phyloP scores from a whole-genome alignment of 2,797 vertebrate species.

The Galaxias olidus region DNA sequence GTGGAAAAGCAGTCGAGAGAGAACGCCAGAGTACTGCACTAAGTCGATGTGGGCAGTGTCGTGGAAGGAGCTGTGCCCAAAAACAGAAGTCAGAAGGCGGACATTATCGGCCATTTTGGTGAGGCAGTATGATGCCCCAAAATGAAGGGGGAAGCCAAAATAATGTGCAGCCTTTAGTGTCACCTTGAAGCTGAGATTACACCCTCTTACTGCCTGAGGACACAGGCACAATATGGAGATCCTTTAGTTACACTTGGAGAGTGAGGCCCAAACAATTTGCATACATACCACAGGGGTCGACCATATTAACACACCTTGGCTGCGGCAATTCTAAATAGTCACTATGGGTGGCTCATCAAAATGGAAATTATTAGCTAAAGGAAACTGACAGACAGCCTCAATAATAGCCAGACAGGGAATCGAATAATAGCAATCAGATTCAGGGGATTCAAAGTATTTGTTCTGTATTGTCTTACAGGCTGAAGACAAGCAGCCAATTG shows the following conservation, averaged over 20 bases:
- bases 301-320: slow-evolving; percentile 64
- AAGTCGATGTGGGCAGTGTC: slow-evolving; percentile 71
- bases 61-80: slow-evolving; percentile 81
- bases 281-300: slow-evolving; percentile 66
- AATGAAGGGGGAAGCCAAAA: slow-evolving; percentile 89
- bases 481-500: slow-evolving; percentile 52
- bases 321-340: slow-evolving; percentile 63
- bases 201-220: slow-evolving; percentile 83
- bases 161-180: slow-evolving; percentile 90
- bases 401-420: slow-evolving; percentile 52
- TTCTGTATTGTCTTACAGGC: slow-evolving; percentile 49
- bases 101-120: slow-evolving; percentile 93
- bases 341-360: slow-evolving; percentile 70
- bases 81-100: slow-evolving; percentile 84
- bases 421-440: slow-evolving; percentile 58
- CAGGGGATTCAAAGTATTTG: slow-evolving; percentile 38
- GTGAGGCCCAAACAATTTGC: slow-evolving; percentile 65
- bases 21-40: slow-evolving; percentile 81
- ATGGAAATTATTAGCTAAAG: slow-evolving; percentile 74
- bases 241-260: slow-evolving; percentile 70
- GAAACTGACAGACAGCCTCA: slow-evolving; percentile 60
- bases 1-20: slow-evolving; percentile 85
- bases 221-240: slow-evolving; percentile 70
- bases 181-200: slow-evolving; percentile 95
- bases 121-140: slow-evolving; percentile 90